A percentile compares a stretch with the other conserved stretches of the same genome.
These are phyloP conservation scores for Arenaria interpres DNA, from an alignment of 2,113 vertebrate species.

Conservation along the genomic window DNA sequence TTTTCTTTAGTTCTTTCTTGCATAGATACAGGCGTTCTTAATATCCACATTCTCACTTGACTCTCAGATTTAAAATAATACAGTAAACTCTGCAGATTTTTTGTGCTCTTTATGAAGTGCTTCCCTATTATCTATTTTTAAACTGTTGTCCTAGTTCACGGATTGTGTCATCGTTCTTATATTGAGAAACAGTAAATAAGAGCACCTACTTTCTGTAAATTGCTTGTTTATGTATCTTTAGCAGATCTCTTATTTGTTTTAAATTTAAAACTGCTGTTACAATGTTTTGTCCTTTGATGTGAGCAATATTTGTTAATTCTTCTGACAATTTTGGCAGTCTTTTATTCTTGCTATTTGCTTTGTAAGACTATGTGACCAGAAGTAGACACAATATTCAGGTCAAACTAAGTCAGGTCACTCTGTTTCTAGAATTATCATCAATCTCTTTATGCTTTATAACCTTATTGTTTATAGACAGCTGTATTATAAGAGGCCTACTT, in stretches of 20 bases:
- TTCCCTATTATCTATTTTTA: background rate
- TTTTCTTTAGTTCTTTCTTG: background rate
- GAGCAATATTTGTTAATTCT: background rate
- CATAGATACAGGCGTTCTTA: accelerated
- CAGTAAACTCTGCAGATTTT: background rate
- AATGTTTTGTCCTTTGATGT: background rate
- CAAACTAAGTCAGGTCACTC: background rate
- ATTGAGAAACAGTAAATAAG: background rate
- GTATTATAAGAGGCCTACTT: background rate
- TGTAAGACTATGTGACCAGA: background rate
- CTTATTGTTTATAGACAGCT: background rate
- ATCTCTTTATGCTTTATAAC: background rate
- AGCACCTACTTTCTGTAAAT: background rate
- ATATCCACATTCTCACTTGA: background rate
- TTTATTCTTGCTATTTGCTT: background rate
- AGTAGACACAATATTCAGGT: background rate
- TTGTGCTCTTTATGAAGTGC: background rate
- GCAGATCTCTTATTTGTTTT: background rate
- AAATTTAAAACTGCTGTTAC: background rate
- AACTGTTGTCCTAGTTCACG: background rate
- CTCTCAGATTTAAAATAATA: background rate
- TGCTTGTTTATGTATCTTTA: background rate
- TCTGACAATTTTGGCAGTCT: background rate
- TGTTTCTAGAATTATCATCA: background rate
- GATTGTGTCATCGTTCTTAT: background rate